These are phyloP conservation scores for Apamea sordens DNA, from an alignment of 2,888 invertebrate genomes.

Conservation along the genomic window DNA sequence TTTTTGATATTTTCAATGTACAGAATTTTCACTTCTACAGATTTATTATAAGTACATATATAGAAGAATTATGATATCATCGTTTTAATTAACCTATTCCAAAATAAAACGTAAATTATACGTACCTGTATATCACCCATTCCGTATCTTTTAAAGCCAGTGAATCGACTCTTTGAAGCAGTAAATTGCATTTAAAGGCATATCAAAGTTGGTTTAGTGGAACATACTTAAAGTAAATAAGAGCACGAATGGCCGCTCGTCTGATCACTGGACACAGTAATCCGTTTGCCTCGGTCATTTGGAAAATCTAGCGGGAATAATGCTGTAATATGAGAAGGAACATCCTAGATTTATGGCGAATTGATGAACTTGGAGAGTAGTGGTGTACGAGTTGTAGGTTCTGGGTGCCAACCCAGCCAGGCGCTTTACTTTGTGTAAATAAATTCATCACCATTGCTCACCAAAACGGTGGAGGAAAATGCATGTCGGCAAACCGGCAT, in stretches of 20 bases:
- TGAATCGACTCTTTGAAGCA: slow-evolving; percentile 28
- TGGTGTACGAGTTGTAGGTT: background rate
- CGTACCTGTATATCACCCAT: background rate
- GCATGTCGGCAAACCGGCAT: too few relatives aligned
- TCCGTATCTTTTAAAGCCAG: slow-evolving; percentile 23
- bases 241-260: slow-evolving; percentile 18
- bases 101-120: background rate
- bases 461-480: too few relatives aligned
- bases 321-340: background rate
- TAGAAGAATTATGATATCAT: background rate
- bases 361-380: background rate
- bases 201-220: slow-evolving; percentile 45
- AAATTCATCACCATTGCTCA: background rate
- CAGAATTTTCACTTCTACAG: too few relatives aligned
- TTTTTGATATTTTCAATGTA: too few relatives aligned
- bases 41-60: too few relatives aligned
- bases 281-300: slow-evolving; percentile 27
- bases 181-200: slow-evolving; percentile 39
- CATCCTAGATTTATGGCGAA: background rate
- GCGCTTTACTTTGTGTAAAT: background rate
- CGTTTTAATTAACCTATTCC: background rate
- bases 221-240: slow-evolving; percentile 40
- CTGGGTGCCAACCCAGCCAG: background rate
- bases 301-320: slow-evolving; percentile 7
- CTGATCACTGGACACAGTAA: slow-evolving; percentile 35